Evolutionary conservation across 2,888 invertebrate genomes (phyloP).

Genomic region (Leptinotarsa rubiginosa): DNA sequence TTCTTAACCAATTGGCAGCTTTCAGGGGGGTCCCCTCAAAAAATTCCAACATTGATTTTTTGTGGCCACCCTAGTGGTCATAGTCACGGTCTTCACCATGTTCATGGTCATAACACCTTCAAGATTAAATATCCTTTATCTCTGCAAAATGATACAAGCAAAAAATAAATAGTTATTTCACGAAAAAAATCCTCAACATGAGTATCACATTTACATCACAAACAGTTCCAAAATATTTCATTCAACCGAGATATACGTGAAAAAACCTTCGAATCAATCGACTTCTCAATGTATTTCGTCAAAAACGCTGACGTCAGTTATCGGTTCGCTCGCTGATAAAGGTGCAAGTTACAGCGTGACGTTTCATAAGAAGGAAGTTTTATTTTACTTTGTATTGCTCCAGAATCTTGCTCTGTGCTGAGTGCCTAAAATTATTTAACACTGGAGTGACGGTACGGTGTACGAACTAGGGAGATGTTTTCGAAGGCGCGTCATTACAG

Average conservation of each 20-base stretch:
- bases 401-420: constrained; percentile 64
- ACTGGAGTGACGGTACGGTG: constrained; percentile 61
- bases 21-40: too few relatives aligned
- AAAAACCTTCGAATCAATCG: not conserved
- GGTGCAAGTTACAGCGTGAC: constrained; percentile 54
- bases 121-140: too few relatives aligned
- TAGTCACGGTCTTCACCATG: too few relatives aligned
- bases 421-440: constrained; percentile 63
- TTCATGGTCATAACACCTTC: too few relatives aligned
- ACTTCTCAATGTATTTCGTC: constrained; percentile 23
- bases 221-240: too few relatives aligned
- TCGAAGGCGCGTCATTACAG: constrained; percentile 51
- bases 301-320: constrained; percentile 52
- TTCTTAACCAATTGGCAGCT: too few relatives aligned
- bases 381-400: constrained; percentile 58
- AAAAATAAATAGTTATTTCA: too few relatives aligned
- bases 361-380: constrained; percentile 61
- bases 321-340: constrained; percentile 55
- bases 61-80: too few relatives aligned
- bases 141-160: too few relatives aligned
- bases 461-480: constrained; percentile 51
- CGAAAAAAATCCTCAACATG: too few relatives aligned
- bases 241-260: not conserved
- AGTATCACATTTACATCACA: too few relatives aligned
- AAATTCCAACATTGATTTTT: too few relatives aligned